A percentile compares a stretch with the other conserved stretches of the same genome.
Evolutionary conservation across 2,888 invertebrate species (phyloP).

Genomic region (Lampropteryx suffumata): DNA sequence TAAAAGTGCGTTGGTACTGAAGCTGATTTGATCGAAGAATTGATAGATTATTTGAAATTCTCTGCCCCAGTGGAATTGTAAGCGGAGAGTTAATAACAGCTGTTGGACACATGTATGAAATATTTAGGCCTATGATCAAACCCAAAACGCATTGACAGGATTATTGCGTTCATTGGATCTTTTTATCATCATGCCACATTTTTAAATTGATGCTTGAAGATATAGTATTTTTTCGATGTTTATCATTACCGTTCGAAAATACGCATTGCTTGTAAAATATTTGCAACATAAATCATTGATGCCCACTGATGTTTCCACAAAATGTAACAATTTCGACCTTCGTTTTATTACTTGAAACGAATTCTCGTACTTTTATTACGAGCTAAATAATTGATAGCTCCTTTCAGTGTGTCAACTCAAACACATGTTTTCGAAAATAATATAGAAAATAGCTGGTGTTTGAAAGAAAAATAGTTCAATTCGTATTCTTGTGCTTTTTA

Average conservation of each 20-base stretch:
- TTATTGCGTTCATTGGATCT: no score
- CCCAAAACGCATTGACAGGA: no score
- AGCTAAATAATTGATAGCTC: slow-evolving; percentile 12
- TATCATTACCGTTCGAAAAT: neutral
- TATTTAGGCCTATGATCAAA: no score
- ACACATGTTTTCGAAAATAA: slow-evolving; percentile 4
- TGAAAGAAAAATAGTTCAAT: slow-evolving; percentile 1
- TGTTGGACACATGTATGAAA: no score
- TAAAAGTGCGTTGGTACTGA: no score
- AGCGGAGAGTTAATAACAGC: no score
- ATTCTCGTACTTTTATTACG: slow-evolving; percentile 11
- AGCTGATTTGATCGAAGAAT: no score
- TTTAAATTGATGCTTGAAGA: no score
- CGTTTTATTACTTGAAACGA: slow-evolving; percentile 11
- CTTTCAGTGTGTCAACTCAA: slow-evolving; percentile 7
- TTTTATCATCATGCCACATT: no score
- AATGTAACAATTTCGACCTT: slow-evolving; percentile 15
- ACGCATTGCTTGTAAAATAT: slow-evolving; percentile 1
- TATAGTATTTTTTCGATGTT: neutral
- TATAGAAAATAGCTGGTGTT: neutral
- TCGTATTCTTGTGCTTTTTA: neutral
- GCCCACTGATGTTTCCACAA: slow-evolving; percentile 10
- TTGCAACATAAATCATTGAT: slow-evolving; percentile 8
- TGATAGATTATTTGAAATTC: no score
- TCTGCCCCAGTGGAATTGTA: no score